These are phyloP conservation scores for Dicentrarchus labrax DNA, from an alignment of 2,113 vertebrate genomes.

Conservation along the genomic window DNA sequence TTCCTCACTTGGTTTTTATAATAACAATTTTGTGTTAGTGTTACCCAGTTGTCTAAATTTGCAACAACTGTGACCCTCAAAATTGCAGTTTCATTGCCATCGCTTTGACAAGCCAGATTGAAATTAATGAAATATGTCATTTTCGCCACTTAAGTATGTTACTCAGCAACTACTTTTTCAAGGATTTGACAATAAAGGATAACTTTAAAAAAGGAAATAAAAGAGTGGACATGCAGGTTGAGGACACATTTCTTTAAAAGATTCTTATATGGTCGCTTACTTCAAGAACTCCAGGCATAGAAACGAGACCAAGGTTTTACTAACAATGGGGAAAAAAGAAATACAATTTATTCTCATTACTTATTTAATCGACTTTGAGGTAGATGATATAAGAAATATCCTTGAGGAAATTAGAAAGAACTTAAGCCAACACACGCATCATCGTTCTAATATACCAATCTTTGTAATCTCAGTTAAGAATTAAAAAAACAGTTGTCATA, in stretches of 20 bases:
- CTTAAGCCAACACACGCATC: neutral
- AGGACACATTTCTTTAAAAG: neutral
- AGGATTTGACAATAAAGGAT: slow-evolving; percentile 4
- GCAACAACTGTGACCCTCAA: neutral
- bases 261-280: neutral
- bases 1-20: too few species aligned
- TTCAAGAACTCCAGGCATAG: neutral
- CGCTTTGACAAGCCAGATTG: neutral
- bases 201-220: slow-evolving; percentile 9
- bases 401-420: neutral
- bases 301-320: neutral
- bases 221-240: slow-evolving; percentile 4
- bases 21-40: too few species aligned
- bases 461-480: neutral
- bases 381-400: neutral
- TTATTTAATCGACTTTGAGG: neutral
- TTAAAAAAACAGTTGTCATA: neutral
- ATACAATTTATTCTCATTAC: neutral
- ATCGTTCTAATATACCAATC: neutral
- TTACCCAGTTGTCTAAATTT: too few species aligned
- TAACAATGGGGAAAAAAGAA: neutral
- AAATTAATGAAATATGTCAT: slow-evolving; percentile 14
- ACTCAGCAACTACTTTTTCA: slow-evolving; percentile 15
- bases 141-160: slow-evolving; percentile 15
- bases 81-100: neutral